Evolutionary conservation across 2,888 invertebrate genomes (phyloP).

Genomic region (Ormyrus labotus): DNA sequence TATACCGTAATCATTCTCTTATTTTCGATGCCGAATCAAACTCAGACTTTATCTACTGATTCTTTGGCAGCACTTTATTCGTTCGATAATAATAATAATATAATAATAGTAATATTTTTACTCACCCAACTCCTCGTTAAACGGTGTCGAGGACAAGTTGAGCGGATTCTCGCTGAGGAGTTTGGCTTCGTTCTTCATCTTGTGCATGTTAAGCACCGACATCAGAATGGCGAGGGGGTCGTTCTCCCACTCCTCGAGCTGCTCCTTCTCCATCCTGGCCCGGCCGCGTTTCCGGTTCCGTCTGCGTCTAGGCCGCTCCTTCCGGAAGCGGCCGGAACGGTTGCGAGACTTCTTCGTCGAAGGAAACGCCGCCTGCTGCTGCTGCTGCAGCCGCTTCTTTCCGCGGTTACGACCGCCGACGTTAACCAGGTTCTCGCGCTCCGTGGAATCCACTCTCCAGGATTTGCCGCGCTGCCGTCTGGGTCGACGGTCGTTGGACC

Average conservation of each 20-base stretch:
- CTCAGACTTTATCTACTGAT: too few species aligned
- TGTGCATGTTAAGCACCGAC: slow-evolving; percentile 26
- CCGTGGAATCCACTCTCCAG: neutral
- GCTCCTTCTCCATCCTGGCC: slow-evolving; percentile 54
- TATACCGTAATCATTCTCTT: too few species aligned
- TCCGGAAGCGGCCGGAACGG: neutral
- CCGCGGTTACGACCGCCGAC: slow-evolving; percentile 27
- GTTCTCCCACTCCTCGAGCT: slow-evolving; percentile 37
- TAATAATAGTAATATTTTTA: neutral
- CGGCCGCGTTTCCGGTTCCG: slow-evolving; percentile 31
- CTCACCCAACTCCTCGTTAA: slow-evolving; percentile 24
- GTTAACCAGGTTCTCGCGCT: slow-evolving; percentile 33
- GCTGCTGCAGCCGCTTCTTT: slow-evolving; percentile 10
- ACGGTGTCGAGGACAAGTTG: slow-evolving; percentile 37
- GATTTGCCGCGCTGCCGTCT: slow-evolving; percentile 1
- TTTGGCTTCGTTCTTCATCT: slow-evolving; percentile 9
- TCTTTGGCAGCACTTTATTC: too few species aligned
- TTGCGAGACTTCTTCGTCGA: neutral
- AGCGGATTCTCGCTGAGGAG: slow-evolving; percentile 45
- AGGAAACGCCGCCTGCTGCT: neutral
- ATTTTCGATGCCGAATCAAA: too few species aligned
- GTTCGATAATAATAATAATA: neutral
- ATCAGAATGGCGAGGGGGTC: slow-evolving; percentile 7
- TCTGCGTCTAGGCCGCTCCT: slow-evolving; percentile 28
- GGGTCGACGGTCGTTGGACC: slow-evolving; percentile 5